These are phyloP conservation scores for Brachyptera risi DNA, from an alignment of 2,888 invertebrate species.

Conservation along the genomic window DNA sequence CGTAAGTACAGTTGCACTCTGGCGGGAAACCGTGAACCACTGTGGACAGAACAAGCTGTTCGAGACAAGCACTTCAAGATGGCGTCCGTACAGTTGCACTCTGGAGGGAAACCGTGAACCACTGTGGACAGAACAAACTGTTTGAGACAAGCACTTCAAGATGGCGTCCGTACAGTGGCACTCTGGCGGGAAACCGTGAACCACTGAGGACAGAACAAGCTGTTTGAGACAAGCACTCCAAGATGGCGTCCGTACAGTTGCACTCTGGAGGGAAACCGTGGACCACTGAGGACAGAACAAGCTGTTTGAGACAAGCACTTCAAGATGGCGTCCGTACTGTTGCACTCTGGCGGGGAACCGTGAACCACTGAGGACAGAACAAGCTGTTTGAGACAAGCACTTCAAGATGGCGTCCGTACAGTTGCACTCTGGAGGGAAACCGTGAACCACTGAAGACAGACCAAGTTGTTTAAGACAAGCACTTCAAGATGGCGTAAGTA, in stretches of 20 bases:
- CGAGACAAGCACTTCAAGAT: too few species aligned
- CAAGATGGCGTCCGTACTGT: slow-evolving; percentile 38
- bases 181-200: slow-evolving; percentile 33
- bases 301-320: too few species aligned
- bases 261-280: slow-evolving; percentile 33
- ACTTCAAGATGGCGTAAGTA: slow-evolving; percentile 36
- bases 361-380: slow-evolving; percentile 37
- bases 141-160: too few species aligned
- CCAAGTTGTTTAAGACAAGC: too few species aligned
- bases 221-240: too few species aligned
- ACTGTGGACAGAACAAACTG: too few species aligned
- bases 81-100: slow-evolving; percentile 37
- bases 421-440: slow-evolving; percentile 33
- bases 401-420: slow-evolving; percentile 38
- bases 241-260: slow-evolving; percentile 38
- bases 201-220: slow-evolving; percentile 38
- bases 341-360: slow-evolving; percentile 33
- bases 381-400: too few species aligned
- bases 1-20: slow-evolving; percentile 36
- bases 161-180: slow-evolving; percentile 38
- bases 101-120: slow-evolving; percentile 33
- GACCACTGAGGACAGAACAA: slow-evolving; percentile 38
- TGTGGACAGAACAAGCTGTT: too few species aligned
- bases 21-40: slow-evolving; percentile 36
- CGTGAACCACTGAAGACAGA: slow-evolving; percentile 37